Evolutionary conservation across 2,113 vertebrate species (phyloP).

Genomic region (Nicator chloris): DNA sequence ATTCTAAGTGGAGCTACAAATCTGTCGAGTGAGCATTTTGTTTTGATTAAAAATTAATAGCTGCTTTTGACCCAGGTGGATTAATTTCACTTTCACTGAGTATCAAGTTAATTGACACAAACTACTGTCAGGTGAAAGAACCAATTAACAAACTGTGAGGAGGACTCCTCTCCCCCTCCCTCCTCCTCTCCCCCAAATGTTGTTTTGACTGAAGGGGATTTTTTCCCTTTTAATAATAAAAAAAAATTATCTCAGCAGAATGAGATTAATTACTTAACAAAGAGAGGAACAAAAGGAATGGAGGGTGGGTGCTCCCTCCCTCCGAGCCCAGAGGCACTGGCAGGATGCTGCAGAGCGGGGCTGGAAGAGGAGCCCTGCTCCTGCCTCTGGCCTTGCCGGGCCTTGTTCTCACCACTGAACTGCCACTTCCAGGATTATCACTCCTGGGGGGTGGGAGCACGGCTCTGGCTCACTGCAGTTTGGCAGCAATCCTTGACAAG

Average conservation of each 20-base stretch:
- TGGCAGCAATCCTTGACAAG: constrained; percentile 39
- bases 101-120: constrained; percentile 79
- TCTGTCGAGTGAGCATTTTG: constrained; percentile 73
- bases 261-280: constrained; percentile 64
- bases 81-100: constrained; percentile 76
- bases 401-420: constrained; percentile 2
- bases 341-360: background rate
- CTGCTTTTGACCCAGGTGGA: constrained; percentile 78
- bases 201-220: constrained; percentile 38
- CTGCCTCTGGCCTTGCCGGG: background rate
- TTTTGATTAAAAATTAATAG: constrained; percentile 84
- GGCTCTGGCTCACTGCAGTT: constrained; percentile 6
- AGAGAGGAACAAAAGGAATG: constrained; percentile 14
- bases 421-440: constrained; percentile 1
- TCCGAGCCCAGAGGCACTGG: background rate
- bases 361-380: background rate
- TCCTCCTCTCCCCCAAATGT: constrained; percentile 37
- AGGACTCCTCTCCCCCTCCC: constrained; percentile 41
- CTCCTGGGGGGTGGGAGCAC: background rate
- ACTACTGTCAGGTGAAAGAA: constrained; percentile 78
- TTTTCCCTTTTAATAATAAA: constrained; percentile 46
- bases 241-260: constrained; percentile 49
- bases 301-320: background rate
- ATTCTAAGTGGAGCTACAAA: constrained; percentile 66
- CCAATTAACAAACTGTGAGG: constrained; percentile 73